These are phyloP conservation scores for Diachrysia chrysitis DNA, from an alignment of 2,888 invertebrate species.

Conservation along the genomic window DNA sequence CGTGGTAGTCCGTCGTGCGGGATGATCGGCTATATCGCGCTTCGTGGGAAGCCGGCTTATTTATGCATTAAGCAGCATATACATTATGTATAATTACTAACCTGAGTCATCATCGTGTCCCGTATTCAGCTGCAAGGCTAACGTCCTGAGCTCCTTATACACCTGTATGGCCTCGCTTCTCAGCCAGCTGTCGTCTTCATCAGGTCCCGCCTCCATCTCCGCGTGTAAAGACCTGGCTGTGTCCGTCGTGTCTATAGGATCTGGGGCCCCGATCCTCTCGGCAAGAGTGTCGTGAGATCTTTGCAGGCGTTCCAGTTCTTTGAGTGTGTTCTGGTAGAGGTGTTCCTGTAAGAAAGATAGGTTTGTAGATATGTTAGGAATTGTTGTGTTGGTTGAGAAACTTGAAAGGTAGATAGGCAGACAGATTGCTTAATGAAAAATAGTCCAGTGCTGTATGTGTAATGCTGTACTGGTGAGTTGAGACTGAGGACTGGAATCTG, in stretches of 20 bases:
- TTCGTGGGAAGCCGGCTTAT: no score
- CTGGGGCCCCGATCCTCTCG: conserved; percentile 91
- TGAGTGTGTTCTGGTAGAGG: conserved; percentile 87
- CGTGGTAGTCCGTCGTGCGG: no score
- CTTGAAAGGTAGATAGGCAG: no score
- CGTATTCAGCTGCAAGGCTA: conserved; percentile 93
- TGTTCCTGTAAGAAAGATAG: conserved; percentile 79
- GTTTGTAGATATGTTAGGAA: not conserved
- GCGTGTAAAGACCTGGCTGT: conserved; percentile 94
- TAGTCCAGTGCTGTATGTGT: no score
- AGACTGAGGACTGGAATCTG: no score
- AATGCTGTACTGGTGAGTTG: no score
- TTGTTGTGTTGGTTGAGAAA: not conserved
- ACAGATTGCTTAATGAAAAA: no score
- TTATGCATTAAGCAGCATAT: no score
- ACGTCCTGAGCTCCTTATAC: conserved; percentile 92
- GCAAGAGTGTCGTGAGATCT: conserved; percentile 92
- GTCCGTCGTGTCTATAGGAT: conserved; percentile 78
- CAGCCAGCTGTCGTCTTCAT: conserved; percentile 89
- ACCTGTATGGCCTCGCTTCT: conserved; percentile 91
- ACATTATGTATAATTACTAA: conserved; percentile 49
- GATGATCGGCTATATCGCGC: no score
- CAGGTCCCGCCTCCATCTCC: conserved; percentile 95
- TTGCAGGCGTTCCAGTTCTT: conserved; percentile 92
- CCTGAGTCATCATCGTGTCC: conserved; percentile 94